Percentiles rank a stretch among this genome's conserved stretches.
phyloP scores from a whole-genome alignment of 2,113 vertebrate genomes.

The Alligator sinensis region DNA sequence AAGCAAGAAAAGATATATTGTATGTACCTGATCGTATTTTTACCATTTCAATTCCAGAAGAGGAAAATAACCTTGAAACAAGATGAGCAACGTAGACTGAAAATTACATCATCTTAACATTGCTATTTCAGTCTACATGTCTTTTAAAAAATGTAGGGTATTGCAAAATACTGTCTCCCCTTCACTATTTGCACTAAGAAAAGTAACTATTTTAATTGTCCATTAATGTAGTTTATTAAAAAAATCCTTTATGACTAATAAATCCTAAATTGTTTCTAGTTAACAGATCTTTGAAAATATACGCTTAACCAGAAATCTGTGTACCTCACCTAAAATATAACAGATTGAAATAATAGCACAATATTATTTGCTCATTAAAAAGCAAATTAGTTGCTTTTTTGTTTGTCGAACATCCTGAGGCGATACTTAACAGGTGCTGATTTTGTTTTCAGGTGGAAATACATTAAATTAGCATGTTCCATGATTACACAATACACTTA shows the following conservation, averaged over 20 bases:
- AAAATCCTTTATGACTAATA: neutral
- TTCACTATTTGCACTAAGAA: neutral
- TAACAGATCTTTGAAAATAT: neutral
- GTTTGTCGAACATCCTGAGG: conserved; percentile 50
- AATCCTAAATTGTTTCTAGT: neutral
- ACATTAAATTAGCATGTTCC: conserved; percentile 60
- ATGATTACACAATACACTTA: conserved; percentile 33
- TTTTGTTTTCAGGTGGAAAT: conserved; percentile 62
- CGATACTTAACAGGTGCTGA: conserved; percentile 69
- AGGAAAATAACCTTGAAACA: neutral
- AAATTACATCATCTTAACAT: neutral
- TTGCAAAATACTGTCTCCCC: neutral
- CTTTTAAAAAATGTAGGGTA: neutral
- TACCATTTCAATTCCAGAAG: neutral
- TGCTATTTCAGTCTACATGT: neutral
- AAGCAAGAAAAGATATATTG: neutral
- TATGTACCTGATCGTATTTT: neutral
- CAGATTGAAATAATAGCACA: conserved; percentile 27
- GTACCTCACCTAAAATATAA: conserved; percentile 38
- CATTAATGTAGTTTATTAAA: neutral
- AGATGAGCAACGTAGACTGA: neutral
- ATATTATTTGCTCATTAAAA: conserved; percentile 68
- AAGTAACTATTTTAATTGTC: neutral
- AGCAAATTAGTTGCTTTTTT: conserved; percentile 71
- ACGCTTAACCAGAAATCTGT: conserved; percentile 13